These are phyloP conservation scores for Mesocentrotus franciscanus DNA, from an alignment of 53 echinoderm and acorn worm species.

Conservation along the genomic window DNA sequence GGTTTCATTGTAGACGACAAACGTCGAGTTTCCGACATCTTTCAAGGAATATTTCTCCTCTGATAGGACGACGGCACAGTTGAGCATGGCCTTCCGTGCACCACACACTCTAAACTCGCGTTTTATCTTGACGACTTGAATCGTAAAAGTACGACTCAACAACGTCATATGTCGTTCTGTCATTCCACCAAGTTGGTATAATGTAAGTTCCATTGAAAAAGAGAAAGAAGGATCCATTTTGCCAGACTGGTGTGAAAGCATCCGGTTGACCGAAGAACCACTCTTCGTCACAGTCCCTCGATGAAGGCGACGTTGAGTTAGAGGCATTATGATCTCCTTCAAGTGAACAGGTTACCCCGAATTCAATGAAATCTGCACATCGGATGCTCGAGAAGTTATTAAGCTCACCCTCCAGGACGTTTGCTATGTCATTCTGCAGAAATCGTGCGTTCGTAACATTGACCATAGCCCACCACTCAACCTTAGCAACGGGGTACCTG, in stretches of 20 bases:
- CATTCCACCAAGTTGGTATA: constrained; percentile 29
- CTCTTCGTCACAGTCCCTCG: neutral
- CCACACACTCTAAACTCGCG: neutral
- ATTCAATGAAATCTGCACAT: constrained; percentile 26
- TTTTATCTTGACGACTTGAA: neutral
- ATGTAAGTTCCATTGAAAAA: constrained; percentile 27
- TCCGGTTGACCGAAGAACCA: neutral
- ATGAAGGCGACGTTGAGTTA: neutral
- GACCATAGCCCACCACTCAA: neutral
- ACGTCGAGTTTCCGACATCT: neutral
- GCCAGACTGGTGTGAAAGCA: constrained; percentile 23
- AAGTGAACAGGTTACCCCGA: neutral
- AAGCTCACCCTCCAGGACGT: neutral
- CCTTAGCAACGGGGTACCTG: neutral
- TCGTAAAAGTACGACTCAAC: neutral
- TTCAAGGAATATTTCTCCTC: neutral
- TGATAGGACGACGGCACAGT: neutral
- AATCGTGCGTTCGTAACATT: neutral
- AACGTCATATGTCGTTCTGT: constrained; percentile 2
- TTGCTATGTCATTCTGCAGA: neutral
- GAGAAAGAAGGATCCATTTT: constrained; percentile 7
- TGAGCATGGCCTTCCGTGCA: neutral
- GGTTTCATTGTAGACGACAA: neutral
- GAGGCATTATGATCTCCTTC: neutral
- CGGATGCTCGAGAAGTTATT: neutral